Evolutionary conservation across 1,140 invertebrate species (phyloP).

Genomic region (Drosophila kepulauana): DNA sequence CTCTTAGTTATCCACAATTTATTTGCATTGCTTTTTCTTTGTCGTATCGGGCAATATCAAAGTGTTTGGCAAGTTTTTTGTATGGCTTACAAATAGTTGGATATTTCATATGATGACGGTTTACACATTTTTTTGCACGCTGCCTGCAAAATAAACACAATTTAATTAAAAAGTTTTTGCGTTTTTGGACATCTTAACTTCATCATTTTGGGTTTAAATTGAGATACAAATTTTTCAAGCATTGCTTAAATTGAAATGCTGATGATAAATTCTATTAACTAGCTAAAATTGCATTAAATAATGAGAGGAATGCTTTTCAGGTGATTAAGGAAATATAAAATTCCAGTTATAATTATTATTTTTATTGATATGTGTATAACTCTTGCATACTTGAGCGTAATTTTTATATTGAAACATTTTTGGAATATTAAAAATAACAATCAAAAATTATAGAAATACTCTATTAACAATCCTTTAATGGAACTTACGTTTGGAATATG

Average conservation of each 20-base stretch:
- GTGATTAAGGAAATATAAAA: no score
- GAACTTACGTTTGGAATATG: no score
- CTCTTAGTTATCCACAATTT: not conserved
- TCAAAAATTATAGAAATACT: no score
- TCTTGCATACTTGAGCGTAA: no score
- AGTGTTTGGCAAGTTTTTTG: not conserved
- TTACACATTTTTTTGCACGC: not conserved
- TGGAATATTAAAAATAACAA: no score
- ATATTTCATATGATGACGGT: slow-evolving; percentile 2
- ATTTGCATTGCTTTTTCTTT: not conserved
- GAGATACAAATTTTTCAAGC: not conserved
- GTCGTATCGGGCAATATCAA: not conserved
- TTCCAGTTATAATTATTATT: no score
- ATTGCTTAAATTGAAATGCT: not conserved
- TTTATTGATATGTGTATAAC: no score
- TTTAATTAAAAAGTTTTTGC: slow-evolving; percentile 29
- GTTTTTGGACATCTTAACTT: not conserved
- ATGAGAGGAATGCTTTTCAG: no score
- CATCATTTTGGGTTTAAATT: not conserved
- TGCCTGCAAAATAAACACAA: not conserved
- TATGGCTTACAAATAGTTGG: not conserved
- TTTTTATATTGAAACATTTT: no score
- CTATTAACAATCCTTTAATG: no score
- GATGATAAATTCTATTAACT: not conserved
- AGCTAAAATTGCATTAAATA: not conserved